These are phyloP conservation scores for Cryptops parisi DNA, from an alignment of 2,888 invertebrate genomes.

Conservation along the genomic window DNA sequence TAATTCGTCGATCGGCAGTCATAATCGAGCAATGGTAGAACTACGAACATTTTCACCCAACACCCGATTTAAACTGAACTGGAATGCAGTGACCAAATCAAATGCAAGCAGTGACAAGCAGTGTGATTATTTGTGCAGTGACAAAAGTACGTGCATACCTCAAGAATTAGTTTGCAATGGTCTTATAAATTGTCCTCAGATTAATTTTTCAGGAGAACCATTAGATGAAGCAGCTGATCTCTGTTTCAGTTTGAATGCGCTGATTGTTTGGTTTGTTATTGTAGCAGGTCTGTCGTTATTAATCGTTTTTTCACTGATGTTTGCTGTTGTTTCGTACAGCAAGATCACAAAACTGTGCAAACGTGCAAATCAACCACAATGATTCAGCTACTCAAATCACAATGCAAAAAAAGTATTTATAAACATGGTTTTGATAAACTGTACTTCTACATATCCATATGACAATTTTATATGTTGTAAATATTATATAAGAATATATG, in stretches of 20 bases:
- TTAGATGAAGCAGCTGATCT: conserved; percentile 14
- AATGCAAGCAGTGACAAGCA: conserved; percentile 18
- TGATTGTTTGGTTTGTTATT: conserved; percentile 10
- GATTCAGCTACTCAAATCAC: no score
- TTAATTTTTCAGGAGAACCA: conserved; percentile 16
- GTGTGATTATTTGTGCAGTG: conserved; percentile 16
- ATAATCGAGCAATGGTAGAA: conserved; percentile 13
- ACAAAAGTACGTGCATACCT: conserved; percentile 14
- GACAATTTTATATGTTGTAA: no score
- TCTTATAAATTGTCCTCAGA: conserved; percentile 18
- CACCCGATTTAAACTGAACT: conserved; percentile 15
- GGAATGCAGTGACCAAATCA: conserved; percentile 14
- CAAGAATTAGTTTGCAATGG: conserved; percentile 18
- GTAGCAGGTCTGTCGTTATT: background rate
- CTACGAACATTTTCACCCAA: conserved; percentile 5
- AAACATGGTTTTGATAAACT: no score
- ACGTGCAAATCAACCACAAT: background rate
- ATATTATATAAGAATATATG: no score
- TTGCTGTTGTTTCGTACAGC: background rate
- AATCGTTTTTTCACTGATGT: background rate
- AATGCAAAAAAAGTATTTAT: no score
- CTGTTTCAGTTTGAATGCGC: conserved; percentile 3
- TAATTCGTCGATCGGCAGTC: conserved; percentile 14
- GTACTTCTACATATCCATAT: no score
- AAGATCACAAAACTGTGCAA: background rate